Conservation (phyloP, 2,888 invertebrate genomes). For the Tribolium freemani region DNA sequence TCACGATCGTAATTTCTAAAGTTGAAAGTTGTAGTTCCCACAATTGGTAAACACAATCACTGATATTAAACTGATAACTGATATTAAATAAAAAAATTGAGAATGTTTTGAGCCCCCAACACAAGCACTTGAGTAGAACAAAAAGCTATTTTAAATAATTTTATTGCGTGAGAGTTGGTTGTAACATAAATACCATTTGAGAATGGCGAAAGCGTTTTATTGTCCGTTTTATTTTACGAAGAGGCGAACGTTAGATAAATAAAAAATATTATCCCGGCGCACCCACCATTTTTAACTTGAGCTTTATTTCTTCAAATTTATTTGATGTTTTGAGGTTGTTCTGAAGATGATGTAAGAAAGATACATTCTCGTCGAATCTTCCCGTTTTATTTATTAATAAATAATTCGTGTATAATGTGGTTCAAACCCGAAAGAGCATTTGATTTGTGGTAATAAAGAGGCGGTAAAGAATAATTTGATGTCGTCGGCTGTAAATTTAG, state of each 20-base stretch:
- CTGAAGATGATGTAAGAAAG: not conserved
- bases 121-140: not conserved
- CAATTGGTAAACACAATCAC: no score
- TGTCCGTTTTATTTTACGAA: not conserved
- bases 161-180: not conserved
- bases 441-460: not conserved
- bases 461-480: constrained; percentile 8
- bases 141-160: not conserved
- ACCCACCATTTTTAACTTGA: not conserved
- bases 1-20: not conserved
- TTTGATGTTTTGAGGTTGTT: not conserved
- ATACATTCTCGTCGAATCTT: not conserved
- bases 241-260: not conserved
- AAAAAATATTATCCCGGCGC: not conserved
- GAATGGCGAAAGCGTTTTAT: not conserved
- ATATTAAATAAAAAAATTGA: no score
- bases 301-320: not conserved
- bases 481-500: not conserved
- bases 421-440: not conserved
- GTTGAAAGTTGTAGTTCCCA: no score
- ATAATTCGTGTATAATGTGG: no score
- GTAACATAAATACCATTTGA: not conserved
- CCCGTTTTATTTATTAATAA: no score
- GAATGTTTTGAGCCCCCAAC: no score
- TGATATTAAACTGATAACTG: no score